A percentile compares a stretch with the other conserved stretches of the same genome.
Evolutionary conservation across 2,113 vertebrate species (phyloP).

Genomic region (Nycticorax nycticorax): DNA sequence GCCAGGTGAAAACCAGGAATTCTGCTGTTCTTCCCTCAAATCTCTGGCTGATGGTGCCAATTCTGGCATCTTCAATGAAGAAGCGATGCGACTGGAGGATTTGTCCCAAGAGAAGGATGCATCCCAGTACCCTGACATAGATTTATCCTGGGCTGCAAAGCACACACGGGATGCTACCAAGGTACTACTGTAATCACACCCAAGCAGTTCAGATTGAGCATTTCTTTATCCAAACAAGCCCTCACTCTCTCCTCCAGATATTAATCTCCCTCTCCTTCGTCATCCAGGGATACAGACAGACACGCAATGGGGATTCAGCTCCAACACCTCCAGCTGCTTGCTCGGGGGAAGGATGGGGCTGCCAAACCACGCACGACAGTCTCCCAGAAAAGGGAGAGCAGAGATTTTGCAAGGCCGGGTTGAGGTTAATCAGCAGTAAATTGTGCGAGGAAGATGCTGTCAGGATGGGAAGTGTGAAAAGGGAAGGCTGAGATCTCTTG

Average conservation of each 20-base stretch:
- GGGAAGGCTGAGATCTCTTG: constrained; percentile 19
- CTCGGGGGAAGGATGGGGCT: neutral
- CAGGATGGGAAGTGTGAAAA: neutral
- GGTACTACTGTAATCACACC: neutral
- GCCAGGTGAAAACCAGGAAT: neutral
- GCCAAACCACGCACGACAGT: neutral
- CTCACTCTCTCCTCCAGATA: neutral
- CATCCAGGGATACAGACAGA: neutral
- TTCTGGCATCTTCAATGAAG: neutral
- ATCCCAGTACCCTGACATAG: neutral
- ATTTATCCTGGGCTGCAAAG: neutral
- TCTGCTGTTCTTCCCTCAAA: neutral
- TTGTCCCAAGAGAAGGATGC: neutral
- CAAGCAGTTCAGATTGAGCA: neutral
- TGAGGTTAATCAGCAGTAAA: neutral
- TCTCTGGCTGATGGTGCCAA: neutral
- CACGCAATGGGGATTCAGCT: neutral
- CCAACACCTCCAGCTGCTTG: neutral
- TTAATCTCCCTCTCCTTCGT: neutral
- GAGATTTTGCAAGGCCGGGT: neutral
- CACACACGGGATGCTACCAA: accelerated
- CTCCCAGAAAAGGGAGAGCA: neutral
- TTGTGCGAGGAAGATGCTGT: neutral
- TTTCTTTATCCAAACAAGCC: neutral
- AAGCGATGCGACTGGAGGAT: neutral